Evolutionary conservation across 1,140 invertebrate genomes (phyloP), one percentile per base, ranked within the genome.

Genomic region (Nebria ingens): DNA sequence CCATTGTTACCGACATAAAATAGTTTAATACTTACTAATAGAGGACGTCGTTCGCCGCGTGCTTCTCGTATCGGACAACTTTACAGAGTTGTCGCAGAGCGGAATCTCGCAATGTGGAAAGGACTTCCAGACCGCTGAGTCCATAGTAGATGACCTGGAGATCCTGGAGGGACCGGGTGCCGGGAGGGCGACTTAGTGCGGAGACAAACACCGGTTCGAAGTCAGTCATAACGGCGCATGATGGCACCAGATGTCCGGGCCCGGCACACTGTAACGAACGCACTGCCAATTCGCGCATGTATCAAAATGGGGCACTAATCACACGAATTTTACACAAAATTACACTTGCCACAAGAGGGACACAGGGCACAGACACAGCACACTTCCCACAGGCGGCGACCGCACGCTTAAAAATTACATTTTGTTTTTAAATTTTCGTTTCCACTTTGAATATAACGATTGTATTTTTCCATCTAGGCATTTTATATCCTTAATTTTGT

Each of bases 11-110:
- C n/a, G n/a, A n/a, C n/a, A n/a, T n/a, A n/a, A n/a, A n/a, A n/a
- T n/a, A n/a, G n/a, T n/a, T n/a, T n/a, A n/a, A 60, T 67, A 79
- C 84, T 81, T 71, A 90, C 86, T 84, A 86, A 68, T 87, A 89
- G 1, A 90, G 74, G 19, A 90, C 85, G 64, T 88, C 84, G 69
- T 89, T 89, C 38, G 85, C 85, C 61, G 85, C 79, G 65, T 87
- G 84, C 51, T 78, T 77, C 65, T 88, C 85, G 62, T 87, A 87
- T 21, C 85, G 76, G 2, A 87, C 85, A 34, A 79, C 76, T 67
- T 81, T 81, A 66, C 85, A 87, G 4, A 90, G 72, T 3, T 79
- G 74, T 34, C 84, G 74, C 19, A 89, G 73, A 52, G 82, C 77
- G 9, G 84, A 82, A 65, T 90, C 86, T 52, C 86, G 70, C 51